phyloP scores from a whole-genome alignment of 2,113 vertebrate genomes.

The Callopanchax toddi region DNA sequence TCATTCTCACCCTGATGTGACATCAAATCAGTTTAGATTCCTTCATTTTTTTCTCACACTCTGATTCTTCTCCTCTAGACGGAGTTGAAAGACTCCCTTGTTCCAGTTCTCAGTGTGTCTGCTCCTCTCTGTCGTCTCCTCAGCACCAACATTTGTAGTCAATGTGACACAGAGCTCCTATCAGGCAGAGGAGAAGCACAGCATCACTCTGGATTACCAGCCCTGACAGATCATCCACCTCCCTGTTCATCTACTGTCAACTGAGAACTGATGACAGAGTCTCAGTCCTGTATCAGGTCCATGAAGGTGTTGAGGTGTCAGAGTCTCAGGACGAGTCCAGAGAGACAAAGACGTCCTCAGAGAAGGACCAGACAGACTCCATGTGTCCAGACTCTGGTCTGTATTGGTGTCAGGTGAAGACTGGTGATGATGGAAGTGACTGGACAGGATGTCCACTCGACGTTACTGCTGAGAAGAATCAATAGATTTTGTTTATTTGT shows the following conservation, averaged over 20 bases:
- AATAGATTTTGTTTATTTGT: too few species aligned
- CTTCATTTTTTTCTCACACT: too few species aligned
- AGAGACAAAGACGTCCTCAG: conserved; percentile 12
- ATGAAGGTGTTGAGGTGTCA: neutral
- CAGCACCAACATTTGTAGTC: conserved; percentile 4
- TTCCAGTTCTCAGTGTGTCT: too few species aligned
- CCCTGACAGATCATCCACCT: neutral
- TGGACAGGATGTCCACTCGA: neutral
- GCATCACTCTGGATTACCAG: conserved; percentile 9
- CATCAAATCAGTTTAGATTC: too few species aligned
- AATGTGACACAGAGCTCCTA: neutral
- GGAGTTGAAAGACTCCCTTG: too few species aligned
- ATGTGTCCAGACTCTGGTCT: conserved; percentile 26
- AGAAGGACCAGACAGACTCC: conserved; percentile 20
- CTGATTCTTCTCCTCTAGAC: too few species aligned
- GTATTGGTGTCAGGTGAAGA: neutral
- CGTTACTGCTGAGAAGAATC: neutral
- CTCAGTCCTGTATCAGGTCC: neutral
- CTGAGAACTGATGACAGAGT: neutral
- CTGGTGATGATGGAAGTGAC: neutral
- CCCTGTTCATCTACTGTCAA: neutral
- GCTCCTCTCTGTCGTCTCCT: too few species aligned
- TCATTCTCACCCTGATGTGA: too few species aligned
- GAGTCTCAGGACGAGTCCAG: conserved; percentile 6
- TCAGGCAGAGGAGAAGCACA: neutral